A percentile compares a stretch with the other conserved stretches of the same genome.
These are phyloP conservation scores for Ellobius talpinus DNA, from an alignment of 2,113 vertebrate genomes.

Conservation along the genomic window DNA sequence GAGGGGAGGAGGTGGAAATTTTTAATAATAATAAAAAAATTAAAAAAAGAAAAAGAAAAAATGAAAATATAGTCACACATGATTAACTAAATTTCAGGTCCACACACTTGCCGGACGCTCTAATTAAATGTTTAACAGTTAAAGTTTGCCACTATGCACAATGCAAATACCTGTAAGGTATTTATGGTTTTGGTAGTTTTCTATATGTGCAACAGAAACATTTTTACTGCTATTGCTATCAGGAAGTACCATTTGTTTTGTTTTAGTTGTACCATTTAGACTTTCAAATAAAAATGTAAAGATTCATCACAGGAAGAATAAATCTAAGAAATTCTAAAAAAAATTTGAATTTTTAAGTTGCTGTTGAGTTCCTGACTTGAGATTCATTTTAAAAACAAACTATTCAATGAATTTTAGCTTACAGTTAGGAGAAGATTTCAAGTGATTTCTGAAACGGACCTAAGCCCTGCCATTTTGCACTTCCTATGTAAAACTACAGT, in stretches of 20 bases:
- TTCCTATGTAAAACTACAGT: neutral
- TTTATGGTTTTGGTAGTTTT: constrained; percentile 7
- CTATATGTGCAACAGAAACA: constrained; percentile 3
- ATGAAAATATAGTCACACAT: too few species aligned
- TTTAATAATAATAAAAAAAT: too few species aligned
- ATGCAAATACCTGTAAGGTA: neutral
- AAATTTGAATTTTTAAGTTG: neutral
- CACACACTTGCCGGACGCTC: too few species aligned
- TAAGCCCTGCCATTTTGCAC: neutral
- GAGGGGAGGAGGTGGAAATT: too few species aligned
- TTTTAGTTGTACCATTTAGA: constrained; percentile 2
- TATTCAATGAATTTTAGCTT: neutral
- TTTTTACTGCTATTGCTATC: neutral
- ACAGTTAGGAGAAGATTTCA: neutral
- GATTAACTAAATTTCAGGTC: too few species aligned
- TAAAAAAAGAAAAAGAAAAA: too few species aligned
- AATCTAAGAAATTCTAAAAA: neutral
- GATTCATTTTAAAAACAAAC: neutral
- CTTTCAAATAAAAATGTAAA: constrained; percentile 41
- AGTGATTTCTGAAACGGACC: neutral
- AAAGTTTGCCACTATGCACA: too few species aligned
- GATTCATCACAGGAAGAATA: neutral
- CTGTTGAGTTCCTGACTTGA: neutral
- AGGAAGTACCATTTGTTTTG: neutral
- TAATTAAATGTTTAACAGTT: too few species aligned